These are phyloP conservation scores for Neuroterus valhalla DNA, from an alignment of 1,140 invertebrate genomes.

Conservation along the genomic window DNA sequence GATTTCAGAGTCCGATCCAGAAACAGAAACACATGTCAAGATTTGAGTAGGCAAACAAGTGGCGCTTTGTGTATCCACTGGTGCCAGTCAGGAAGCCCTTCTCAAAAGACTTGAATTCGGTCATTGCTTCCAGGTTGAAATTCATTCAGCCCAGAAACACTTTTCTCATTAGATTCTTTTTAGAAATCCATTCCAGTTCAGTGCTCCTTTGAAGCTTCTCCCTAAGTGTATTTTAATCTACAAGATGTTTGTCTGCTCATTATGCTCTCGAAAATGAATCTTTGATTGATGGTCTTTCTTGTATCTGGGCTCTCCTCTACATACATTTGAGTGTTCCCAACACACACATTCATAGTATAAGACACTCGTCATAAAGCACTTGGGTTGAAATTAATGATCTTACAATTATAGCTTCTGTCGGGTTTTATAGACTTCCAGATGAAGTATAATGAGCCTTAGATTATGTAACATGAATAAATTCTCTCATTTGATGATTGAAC, in stretches of 20 bases:
- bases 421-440: background rate
- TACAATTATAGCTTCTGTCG: too few relatives aligned
- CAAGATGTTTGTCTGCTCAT: conserved; percentile 5
- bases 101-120: background rate
- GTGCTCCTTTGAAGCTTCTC: background rate
- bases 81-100: background rate
- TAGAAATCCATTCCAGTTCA: background rate
- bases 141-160: background rate
- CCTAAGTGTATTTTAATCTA: background rate
- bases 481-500: background rate
- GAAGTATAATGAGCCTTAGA: background rate
- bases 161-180: background rate
- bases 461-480: conserved; percentile 1
- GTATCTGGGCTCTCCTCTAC: background rate
- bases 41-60: background rate
- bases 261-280: background rate
- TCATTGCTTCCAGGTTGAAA: background rate
- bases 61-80: too few relatives aligned
- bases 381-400: background rate
- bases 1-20: background rate
- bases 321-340: background rate
- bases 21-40: background rate
- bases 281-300: conserved; percentile 7
- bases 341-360: background rate
- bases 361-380: too few relatives aligned